Evolutionary conservation across 64 coral and sea anemone genomes (phyloP), one percentile per base, ranked within the genome.

Genomic region (Exaiptasia diaphana): DNA sequence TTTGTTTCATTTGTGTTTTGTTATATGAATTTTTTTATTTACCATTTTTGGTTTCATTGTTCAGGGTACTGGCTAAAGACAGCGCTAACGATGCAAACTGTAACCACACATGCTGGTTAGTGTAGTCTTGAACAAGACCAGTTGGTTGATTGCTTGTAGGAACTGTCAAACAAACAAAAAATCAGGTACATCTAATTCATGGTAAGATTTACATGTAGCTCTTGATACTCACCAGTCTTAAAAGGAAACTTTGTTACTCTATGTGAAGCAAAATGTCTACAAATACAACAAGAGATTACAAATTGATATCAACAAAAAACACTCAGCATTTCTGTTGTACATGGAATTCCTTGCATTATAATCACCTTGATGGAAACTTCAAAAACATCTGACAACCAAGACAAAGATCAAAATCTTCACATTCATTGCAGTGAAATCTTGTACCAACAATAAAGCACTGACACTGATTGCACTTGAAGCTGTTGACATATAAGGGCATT

Each of bases 91-190:
- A 73, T 3, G 95, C 85, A 64, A 99, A 99, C 85, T 89, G 90
- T 18, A 99, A 67, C 95, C 95, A 99, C 12, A 90, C 85, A 57
- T 99, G 95, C 7, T 88, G 85, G 43, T 99, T 85, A 3, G 95
- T 99, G 75, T 99, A 99, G 33, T 56, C 50, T 74, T 95, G 91
- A 1, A 89, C 80, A 20, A 88, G 45, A 8, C 79, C 74, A 20
- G 68, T 53, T 48, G 95, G 90, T 38, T 99, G 79, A 38, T 92
- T 89, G 39, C 78, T 50, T 6, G 68, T 88, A 10, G 82, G 50
- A 85, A 84, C 77, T 93, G 28, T 43, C 30, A 41, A 39, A 28
- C 22, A 83, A 1, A 76, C 15, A 71, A 64, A 67, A 15, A 11
- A 74, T 53, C n/a, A 57, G 41, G 76, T 23, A 58, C 0, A 0